A percentile compares a stretch with the other conserved stretches of the same genome.
Conservation (phyloP, 2,797 vertebrate species). For the Smutsia gigantea region DNA sequence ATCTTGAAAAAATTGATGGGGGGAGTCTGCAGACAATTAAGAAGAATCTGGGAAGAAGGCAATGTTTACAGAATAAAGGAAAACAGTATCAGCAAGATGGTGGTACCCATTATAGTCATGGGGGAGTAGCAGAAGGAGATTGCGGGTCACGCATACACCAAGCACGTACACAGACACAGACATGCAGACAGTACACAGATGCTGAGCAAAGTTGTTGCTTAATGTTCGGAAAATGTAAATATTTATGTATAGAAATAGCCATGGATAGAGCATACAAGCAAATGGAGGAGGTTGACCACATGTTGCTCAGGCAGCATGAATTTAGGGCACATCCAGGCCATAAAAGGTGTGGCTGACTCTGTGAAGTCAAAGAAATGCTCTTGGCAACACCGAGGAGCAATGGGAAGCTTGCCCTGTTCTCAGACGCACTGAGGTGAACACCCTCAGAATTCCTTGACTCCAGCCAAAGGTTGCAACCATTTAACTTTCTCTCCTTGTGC, state of each 20-base stretch:
- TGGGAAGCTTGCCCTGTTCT: constrained; percentile 4
- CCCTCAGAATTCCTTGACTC: constrained; percentile 45
- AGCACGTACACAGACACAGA: accelerated
- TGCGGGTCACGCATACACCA: not conserved
- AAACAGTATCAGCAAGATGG: not conserved
- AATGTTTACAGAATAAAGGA: not conserved
- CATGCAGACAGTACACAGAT: not conserved
- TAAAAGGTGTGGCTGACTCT: constrained; percentile 12
- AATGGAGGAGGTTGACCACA: not conserved
- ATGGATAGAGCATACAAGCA: not conserved
- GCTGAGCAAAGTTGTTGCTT: not conserved
- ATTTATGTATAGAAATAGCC: not conserved
- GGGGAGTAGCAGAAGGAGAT: not conserved
- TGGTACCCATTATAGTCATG: not conserved
- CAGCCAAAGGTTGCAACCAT: constrained; percentile 2
- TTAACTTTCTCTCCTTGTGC: not conserved
- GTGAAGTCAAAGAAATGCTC: constrained; percentile 7
- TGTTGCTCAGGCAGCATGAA: not conserved
- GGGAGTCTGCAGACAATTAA: not conserved
- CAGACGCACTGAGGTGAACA: not conserved
- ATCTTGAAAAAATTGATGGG: not conserved
- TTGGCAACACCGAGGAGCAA: not conserved
- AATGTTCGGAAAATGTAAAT: not conserved
- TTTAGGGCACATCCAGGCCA: not conserved
- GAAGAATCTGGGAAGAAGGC: not conserved